Percentiles rank a stretch among this genome's conserved stretches.
Evolutionary conservation across 2,113 vertebrate species (phyloP).

Genomic region (Podarcis muralis): DNA sequence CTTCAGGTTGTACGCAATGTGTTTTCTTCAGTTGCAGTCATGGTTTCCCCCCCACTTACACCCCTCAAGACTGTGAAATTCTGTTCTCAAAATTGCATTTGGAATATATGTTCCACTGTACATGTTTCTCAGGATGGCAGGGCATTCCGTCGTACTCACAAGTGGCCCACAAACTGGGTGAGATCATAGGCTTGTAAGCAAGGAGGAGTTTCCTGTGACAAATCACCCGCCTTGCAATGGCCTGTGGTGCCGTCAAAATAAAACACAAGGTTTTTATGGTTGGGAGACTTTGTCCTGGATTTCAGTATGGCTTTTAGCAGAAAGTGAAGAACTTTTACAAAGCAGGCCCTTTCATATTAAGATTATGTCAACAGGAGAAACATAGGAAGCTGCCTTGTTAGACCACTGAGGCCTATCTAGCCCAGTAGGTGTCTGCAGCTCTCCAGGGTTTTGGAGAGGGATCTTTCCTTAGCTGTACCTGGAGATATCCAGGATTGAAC

Average conservation of each 20-base stretch:
- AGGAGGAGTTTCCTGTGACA: slow-evolving; percentile 46
- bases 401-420: too few species aligned
- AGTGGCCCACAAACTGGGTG: slow-evolving; percentile 37
- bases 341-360: too few species aligned
- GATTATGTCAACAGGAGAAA: too few species aligned
- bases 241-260: slow-evolving; percentile 32
- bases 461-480: too few species aligned
- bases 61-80: not conserved
- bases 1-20: not conserved
- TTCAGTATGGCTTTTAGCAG: not conserved
- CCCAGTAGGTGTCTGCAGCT: too few species aligned
- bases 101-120: not conserved
- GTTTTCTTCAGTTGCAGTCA: not conserved
- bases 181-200: slow-evolving; percentile 24
- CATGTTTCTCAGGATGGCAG: slow-evolving; percentile 32
- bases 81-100: not conserved
- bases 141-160: not conserved
- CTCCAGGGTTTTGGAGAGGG: too few species aligned
- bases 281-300: not conserved
- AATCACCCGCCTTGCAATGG: slow-evolving; percentile 20
- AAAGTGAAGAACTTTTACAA: not conserved
- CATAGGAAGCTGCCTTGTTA: too few species aligned
- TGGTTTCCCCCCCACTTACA: not conserved
- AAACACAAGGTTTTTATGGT: not conserved
- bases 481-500: too few species aligned